A percentile compares a stretch with the other conserved stretches of the same genome.
Conservation (phyloP, 2,888 invertebrate genomes). For the Athripsodes cinereus region DNA sequence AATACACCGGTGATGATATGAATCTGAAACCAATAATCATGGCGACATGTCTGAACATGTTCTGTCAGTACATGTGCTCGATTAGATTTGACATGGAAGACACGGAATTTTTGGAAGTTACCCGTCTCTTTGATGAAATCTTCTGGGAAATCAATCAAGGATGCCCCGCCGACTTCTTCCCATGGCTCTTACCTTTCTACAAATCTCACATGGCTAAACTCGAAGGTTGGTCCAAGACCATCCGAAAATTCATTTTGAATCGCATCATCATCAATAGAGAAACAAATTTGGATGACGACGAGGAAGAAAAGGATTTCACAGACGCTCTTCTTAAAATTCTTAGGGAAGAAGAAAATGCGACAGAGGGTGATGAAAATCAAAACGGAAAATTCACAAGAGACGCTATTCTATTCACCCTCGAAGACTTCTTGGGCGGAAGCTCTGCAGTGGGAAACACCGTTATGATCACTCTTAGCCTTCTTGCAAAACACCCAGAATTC, state of each 20-base stretch:
- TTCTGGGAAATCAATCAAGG: constrained; percentile 91
- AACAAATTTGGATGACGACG: constrained; percentile 50
- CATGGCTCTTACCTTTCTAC: constrained; percentile 73
- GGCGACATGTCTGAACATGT: constrained; percentile 76
- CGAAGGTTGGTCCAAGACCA: constrained; percentile 61
- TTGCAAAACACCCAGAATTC: constrained; percentile 61
- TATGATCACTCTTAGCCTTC: constrained; percentile 66
- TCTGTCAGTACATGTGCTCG: constrained; percentile 83
- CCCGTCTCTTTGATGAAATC: constrained; percentile 74
- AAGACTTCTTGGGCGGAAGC: constrained; percentile 85
- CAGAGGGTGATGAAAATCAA: constrained; percentile 33
- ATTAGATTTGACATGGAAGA: constrained; percentile 66
- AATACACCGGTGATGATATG: constrained; percentile 37
- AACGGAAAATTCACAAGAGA: constrained; percentile 62
- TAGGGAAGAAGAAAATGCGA: constrained; percentile 37
- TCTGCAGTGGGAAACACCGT: constrained; percentile 82
- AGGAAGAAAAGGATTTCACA: constrained; percentile 68
- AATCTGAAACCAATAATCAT: constrained; percentile 67
- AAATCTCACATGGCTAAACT: constrained; percentile 60
- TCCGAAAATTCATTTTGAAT: constrained; percentile 67
- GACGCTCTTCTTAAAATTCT: constrained; percentile 71
- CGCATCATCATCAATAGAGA: constrained; percentile 60
- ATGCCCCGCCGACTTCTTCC: constrained; percentile 79
- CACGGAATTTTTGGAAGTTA: constrained; percentile 58
- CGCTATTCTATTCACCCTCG: constrained; percentile 74